phyloP scores from a whole-genome alignment of 2,888 invertebrate species.

The Ommatoiulus sabulosus region DNA sequence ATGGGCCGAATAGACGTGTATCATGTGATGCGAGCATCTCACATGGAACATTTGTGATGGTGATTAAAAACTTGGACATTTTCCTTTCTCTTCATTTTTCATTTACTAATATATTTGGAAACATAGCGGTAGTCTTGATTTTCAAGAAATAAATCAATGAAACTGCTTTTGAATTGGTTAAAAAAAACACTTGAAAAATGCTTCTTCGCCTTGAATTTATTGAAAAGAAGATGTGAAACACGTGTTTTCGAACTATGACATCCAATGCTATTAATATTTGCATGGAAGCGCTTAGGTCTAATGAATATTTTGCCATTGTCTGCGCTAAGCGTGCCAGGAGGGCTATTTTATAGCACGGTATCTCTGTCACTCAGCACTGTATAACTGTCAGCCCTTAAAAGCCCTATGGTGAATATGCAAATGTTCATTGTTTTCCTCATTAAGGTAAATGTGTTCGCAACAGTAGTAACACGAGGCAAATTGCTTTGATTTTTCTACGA shows the following conservation, averaged over 20 bases:
- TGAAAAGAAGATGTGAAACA: neutral
- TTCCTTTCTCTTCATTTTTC: no score
- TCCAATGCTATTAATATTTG: neutral
- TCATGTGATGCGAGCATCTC: no score
- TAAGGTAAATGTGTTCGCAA: neutral
- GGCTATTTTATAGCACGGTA: neutral
- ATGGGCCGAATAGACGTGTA: no score
- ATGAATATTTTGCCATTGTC: neutral
- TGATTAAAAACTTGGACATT: no score
- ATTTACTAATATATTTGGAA: no score
- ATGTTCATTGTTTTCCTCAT: conserved; percentile 38
- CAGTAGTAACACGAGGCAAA: neutral
- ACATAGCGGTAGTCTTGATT: neutral
- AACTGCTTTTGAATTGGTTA: neutral
- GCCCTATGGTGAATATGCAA: conserved; percentile 45
- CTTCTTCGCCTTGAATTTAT: neutral
- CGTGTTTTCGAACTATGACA: neutral
- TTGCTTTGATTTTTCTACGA: conserved; percentile 45
- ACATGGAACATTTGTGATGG: no score
- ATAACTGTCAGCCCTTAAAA: conserved; percentile 35
- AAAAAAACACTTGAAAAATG: neutral
- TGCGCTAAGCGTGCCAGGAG: neutral
- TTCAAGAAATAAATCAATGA: neutral
- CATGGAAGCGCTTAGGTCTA: neutral
- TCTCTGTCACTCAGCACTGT: conserved; percentile 34